Evolutionary conservation across 1,140 invertebrate species (phyloP).

Genomic region (Drosophila sturtevanti): DNA sequence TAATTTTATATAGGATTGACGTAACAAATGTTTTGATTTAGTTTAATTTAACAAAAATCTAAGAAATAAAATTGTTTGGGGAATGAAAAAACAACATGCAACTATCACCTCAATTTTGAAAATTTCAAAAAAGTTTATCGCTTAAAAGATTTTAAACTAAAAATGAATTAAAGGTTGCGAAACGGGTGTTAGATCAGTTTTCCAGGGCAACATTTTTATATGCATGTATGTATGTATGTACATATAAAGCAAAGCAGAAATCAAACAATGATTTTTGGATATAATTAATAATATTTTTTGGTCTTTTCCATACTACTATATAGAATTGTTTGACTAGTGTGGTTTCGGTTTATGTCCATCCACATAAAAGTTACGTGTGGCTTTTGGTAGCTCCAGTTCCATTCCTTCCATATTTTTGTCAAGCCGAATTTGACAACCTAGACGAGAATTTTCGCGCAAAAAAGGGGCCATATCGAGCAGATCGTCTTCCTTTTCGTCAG

Average conservation of each 20-base stretch:
- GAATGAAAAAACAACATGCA: constrained; percentile 32
- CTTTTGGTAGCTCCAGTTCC: constrained; percentile 92
- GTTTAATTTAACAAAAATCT: constrained; percentile 68
- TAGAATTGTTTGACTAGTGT: constrained; percentile 85
- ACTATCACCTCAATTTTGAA: too few relatives aligned
- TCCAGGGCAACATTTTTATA: too few relatives aligned
- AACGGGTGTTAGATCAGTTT: too few relatives aligned
- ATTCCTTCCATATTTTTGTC: constrained; percentile 96
- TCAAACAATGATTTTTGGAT: neutral
- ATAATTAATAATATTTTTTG: neutral
- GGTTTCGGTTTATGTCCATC: constrained; percentile 97
- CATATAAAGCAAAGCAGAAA: neutral
- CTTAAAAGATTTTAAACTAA: too few relatives aligned
- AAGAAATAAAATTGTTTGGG: constrained; percentile 67
- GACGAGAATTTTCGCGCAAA: constrained; percentile 96
- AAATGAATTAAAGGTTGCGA: too few relatives aligned
- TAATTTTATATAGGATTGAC: constrained; percentile 70
- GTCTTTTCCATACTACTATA: neutral
- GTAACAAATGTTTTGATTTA: constrained; percentile 69
- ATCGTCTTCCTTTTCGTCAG: constrained; percentile 97
- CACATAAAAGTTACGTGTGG: constrained; percentile 99
- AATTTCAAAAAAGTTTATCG: too few relatives aligned
- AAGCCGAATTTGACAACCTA: constrained; percentile 97
- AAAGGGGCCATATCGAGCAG: constrained; percentile 98
- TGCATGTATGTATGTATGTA: too few relatives aligned